Base-by-base conservation (phyloP, 1,140 invertebrate genomes). In the Homalodisca vitripennis region DNA sequence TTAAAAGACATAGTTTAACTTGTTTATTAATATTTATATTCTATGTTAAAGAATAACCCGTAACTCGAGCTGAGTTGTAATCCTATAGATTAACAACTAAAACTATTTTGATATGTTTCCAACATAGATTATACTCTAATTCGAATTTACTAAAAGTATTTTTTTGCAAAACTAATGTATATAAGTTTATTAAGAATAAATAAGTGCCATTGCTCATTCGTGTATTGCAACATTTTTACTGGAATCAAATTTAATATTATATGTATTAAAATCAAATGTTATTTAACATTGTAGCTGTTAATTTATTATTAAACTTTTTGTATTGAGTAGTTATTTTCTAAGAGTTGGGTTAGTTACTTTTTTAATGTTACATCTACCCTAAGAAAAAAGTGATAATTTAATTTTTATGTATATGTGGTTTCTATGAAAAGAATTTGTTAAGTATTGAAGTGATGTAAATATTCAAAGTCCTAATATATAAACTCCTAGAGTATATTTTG, bases 131-230 rank as follows among this genome's bases (percentile, higher is more conserved):
- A 10, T 30, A 6, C 26, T 22, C 55, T 60, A 60, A 60, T 60
- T 60, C 55, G 26, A 60, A 60, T 60, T 27, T 60, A 60, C 55
- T 60, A 60, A 60, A 60, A 60, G 55, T 60, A 60, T 6, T 60
- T 60, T 60, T 60, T 60, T 60, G 26, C 6, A 13, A 24, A 60
- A 60, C 55, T 60, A 60, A 60, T 60, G 29, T 27, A 60, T 60
- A 60, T 13, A 26, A 60, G 55, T 22, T 30, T 60, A 26, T 22
- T 60, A 13, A 60, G 22, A 13, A 60, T 2, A 30, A 60, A 60
- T 24, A 60, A 60, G 55, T 60, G 55, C 55, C 55, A 60, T 60
- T 60, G 55, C 55, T 60, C 55, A 60, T 60, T 60, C 27, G 55
- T 30, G 55, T 27, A 60, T 12, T 60, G 55, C 26, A 60, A 60